Evolutionary conservation across 2,113 vertebrate species (phyloP), one percentile per base, ranked within the genome.

Genomic region (Globicephala melas): DNA sequence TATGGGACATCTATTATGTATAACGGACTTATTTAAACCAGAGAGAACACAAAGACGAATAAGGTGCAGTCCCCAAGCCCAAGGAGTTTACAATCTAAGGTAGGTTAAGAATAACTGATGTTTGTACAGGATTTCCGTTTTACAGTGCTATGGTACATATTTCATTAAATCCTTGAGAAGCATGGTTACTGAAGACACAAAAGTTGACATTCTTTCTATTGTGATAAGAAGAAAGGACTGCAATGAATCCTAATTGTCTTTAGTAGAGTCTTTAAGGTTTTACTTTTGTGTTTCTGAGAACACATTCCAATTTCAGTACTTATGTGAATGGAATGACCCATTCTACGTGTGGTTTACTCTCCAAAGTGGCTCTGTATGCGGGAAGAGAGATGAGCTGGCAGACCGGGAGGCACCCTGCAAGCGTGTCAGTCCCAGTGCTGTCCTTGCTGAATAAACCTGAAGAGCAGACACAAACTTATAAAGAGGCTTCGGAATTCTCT

Each of bases 201-300:
- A 79, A 86, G 15, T 50, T 95, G 77, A 79, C 13, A 41, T 47
- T 93, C n/a, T 95, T 92, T 86, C 44, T 94, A 73, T 7, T 79
- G 47, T 85, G 55, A 86, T 67, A 77, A 36, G 67, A 83, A 76
- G 60, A 85, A 65, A 65, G 68, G 68, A 71, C 47, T 53, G 17
- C n/a, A 67, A 63, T 20, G 38, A 85, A 82, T 82, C 47, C 67
- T 71, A 89, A 68, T 28, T 60, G 1, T 50, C 62, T 73, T 89
- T 23, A n/a, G 13, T n/a, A 50, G 62, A 41, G 62, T 60, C 81
- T 81, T 92, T 36, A 81, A 25, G 67, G 53, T 70, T 93, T 93
- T 74, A 94, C 55, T 63, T 96, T 60, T 33, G 28, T 96, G 38
- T 60, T 91, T 91, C 91, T 91, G 67, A 82, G 87, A 89, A 71